Evolutionary conservation across 2,113 vertebrate species (phyloP).

Genomic region (Scytalopus superciliaris): DNA sequence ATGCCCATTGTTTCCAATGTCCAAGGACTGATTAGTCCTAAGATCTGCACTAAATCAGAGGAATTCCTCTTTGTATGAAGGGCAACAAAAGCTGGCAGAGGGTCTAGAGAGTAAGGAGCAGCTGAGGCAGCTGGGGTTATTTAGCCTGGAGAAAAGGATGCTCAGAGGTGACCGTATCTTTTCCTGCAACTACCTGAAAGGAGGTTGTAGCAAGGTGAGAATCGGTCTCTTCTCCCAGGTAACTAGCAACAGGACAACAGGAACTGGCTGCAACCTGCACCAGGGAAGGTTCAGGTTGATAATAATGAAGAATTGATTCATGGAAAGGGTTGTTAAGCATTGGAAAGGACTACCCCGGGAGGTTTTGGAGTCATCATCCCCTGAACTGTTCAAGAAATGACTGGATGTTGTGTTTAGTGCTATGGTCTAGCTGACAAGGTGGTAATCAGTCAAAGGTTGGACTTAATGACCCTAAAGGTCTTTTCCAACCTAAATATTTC

Average conservation of each 20-base stretch:
- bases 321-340: background rate
- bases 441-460: background rate
- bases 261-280: background rate
- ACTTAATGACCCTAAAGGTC: background rate
- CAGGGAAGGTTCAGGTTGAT: background rate
- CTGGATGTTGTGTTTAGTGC: background rate
- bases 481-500: background rate
- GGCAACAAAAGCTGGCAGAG: background rate
- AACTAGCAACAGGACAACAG: fast-evolving
- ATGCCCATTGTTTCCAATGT: background rate
- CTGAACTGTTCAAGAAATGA: background rate
- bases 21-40: background rate
- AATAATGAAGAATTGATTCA: background rate
- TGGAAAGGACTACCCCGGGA: background rate
- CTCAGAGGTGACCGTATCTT: background rate
- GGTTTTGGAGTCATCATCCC: background rate
- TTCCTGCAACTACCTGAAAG: background rate
- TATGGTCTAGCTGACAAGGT: background rate
- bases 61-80: background rate
- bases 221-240: background rate
- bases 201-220: background rate
- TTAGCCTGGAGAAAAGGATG: background rate
- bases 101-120: background rate
- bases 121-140: background rate
- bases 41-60: background rate